Percentiles rank a stretch among this genome's conserved stretches.
phyloP scores from a whole-genome alignment of 2,113 vertebrate genomes.

The Pionites leucogaster region DNA sequence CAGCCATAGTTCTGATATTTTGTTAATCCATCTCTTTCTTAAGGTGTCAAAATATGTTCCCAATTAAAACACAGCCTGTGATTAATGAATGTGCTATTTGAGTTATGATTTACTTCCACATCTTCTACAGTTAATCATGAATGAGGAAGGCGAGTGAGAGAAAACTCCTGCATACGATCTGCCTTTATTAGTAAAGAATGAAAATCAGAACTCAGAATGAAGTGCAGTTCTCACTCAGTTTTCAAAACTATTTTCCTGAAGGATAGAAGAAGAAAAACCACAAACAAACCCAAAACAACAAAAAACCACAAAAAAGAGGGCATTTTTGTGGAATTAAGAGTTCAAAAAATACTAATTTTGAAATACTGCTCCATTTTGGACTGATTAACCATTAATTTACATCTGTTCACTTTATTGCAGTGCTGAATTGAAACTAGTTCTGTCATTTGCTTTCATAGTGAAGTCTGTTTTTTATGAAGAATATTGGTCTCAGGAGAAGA shows the following conservation, averaged over 20 bases:
- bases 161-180: neutral
- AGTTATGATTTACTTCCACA: neutral
- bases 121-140: neutral
- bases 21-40: neutral
- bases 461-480: neutral
- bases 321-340: neutral
- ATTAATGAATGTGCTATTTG: neutral
- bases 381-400: neutral
- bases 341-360: neutral
- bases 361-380: neutral
- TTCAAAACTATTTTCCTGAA: neutral
- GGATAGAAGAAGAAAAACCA: neutral
- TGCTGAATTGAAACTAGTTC: neutral
- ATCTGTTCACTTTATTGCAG: neutral
- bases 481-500: neutral
- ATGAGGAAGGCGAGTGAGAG: neutral
- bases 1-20: neutral
- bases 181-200: neutral
- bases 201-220: neutral
- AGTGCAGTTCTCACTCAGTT: neutral
- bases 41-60: neutral
- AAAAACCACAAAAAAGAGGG: fast-evolving
- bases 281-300: neutral
- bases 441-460: neutral
- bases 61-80: neutral